Base-by-base conservation (phyloP, 2,113 vertebrate genomes). In the Gobius niger region DNA sequence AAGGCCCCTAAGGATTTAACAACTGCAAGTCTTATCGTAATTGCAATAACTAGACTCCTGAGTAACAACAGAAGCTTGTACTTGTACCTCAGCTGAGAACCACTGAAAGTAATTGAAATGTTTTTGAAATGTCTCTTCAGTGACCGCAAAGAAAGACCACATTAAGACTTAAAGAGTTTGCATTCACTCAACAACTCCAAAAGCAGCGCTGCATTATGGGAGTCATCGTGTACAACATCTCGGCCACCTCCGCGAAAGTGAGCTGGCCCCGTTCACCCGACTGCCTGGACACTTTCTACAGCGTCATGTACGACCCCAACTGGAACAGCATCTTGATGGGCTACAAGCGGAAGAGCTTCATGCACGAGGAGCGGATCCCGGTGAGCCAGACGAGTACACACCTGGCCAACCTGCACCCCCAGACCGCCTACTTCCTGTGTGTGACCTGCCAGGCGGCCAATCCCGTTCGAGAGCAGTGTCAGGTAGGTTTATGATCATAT, bases 281-380 rank as follows among this genome's bases (percentile, higher is more conserved):
- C 63, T 96, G 95, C 61, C 74, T 80, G 0, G 94, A 95, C 87
- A 94, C 93, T 67, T 96, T 96, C 84, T 96, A 96, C 89, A 96
- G 94, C 19, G 83, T 96, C 79, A 95, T 95, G 94, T 96, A 96
- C 81, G 92, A 95, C 75, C 93, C 95, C 9, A 94, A 94, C 91
- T 94, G 94, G 94, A 94, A 94, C 86, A 94, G 88, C 72, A 82
- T 93, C 75, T 72, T 94, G 4, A 91, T 92, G 59, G 91, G 90
- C 59, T 95, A 94, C 83, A 93, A 94, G 0, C 92, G 92, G 50
- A 94, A 94, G 77, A 93, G 85, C 63, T 95, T 96, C 70, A 90
- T 93, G 85, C 91, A 91, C 15, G 94, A 96, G 75, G 94, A 95
- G 44, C 90, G 93, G 61, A 92, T 96, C 68, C 95, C 95, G 0